These are phyloP conservation scores for Typhlichthys subterraneus DNA, from an alignment of 2,797 vertebrate genomes.

Conservation along the genomic window DNA sequence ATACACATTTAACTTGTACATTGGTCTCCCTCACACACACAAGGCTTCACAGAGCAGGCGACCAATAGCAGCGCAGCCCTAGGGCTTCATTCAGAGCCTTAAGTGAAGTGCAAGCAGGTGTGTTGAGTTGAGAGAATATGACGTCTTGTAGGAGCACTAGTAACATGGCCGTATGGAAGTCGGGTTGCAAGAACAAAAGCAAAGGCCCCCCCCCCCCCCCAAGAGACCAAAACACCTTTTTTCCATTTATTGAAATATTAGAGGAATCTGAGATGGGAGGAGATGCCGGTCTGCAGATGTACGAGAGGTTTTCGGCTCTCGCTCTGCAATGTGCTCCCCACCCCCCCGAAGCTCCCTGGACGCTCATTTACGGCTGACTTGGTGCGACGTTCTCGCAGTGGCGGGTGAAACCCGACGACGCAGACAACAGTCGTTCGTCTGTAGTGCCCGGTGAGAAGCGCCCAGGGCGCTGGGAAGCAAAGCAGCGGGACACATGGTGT, in stretches of 20 bases:
- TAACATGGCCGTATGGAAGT: too few relatives aligned
- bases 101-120: too few relatives aligned
- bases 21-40: too few relatives aligned
- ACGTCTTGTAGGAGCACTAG: too few relatives aligned
- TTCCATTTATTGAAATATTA: constrained; percentile 2
- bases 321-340: background rate
- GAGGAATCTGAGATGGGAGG: background rate
- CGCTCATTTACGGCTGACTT: constrained; percentile 29
- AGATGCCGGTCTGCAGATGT: constrained; percentile 23
- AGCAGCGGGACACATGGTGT: constrained; percentile 4
- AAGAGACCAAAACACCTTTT: background rate
- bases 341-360: constrained; percentile 6
- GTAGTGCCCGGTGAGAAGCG: constrained; percentile 28
- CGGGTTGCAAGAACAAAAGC: too few relatives aligned
- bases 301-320: background rate
- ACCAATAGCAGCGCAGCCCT: too few relatives aligned
- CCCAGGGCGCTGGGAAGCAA: constrained; percentile 52
- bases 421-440: constrained; percentile 27
- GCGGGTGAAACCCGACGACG: constrained; percentile 15
- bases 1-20: too few relatives aligned
- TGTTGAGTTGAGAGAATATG: too few relatives aligned
- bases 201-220: too few relatives aligned
- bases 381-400: constrained; percentile 7
- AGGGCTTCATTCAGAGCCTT: too few relatives aligned
- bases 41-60: too few relatives aligned